Conservation (phyloP, 1,140 invertebrate species). For the Anagrus nilaparvatae region DNA sequence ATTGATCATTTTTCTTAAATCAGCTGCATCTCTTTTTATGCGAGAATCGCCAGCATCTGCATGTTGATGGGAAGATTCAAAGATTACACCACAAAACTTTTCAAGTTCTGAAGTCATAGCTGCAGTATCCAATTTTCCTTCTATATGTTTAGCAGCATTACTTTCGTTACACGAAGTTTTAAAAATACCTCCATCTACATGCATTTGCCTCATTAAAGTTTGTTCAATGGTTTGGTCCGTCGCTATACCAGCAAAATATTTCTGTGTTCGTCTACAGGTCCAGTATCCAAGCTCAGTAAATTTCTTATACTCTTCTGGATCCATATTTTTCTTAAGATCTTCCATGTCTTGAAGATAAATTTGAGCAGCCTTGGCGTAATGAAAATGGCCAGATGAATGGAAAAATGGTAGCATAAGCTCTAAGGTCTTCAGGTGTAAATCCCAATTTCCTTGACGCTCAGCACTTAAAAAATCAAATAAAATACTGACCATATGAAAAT, state of each 20-base stretch:
- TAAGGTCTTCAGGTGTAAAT: too few species aligned
- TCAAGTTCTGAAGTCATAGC: too few species aligned
- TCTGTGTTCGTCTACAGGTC: conserved; percentile 25
- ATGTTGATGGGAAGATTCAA: too few species aligned
- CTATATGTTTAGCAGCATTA: conserved; percentile 15
- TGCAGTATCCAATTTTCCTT: too few species aligned
- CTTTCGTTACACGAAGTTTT: conserved; percentile 16
- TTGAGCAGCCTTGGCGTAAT: background rate
- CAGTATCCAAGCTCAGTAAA: conserved; percentile 23
- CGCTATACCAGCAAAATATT: conserved; percentile 32
- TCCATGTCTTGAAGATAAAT: conserved; percentile 28
- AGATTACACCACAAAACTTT: too few species aligned
- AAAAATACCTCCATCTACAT: conserved; percentile 20
- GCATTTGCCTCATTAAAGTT: conserved; percentile 23
- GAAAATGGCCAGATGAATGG: background rate
- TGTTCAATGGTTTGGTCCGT: conserved; percentile 29
- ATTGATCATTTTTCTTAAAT: too few species aligned
- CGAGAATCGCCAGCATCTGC: too few species aligned
- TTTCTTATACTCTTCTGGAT: conserved; percentile 21
- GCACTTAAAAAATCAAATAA: too few species aligned
- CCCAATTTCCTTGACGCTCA: too few species aligned
- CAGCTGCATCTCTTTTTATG: too few species aligned
- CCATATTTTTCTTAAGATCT: conserved; percentile 18
- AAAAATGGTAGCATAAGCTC: too few species aligned
- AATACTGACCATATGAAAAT: too few species aligned